Percentiles rank a stretch among this genome's conserved stretches.
phyloP scores from a whole-genome alignment of 2,113 vertebrate species.

The Phodopus roborovskii region DNA sequence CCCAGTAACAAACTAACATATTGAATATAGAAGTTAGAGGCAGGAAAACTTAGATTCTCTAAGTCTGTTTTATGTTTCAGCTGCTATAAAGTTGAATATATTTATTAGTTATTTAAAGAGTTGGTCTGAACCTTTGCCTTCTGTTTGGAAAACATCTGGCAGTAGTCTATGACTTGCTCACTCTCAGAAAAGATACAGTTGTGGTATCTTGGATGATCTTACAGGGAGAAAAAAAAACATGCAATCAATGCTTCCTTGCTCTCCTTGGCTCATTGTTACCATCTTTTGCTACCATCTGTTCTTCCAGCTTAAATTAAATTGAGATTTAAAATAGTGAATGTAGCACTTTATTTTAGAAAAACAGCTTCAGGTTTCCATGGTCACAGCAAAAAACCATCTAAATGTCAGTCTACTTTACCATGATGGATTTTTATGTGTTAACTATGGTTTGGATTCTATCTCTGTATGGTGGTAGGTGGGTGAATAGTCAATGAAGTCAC shows the following conservation, averaged over 20 bases:
- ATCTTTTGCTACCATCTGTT: not conserved
- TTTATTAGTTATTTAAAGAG: not conserved
- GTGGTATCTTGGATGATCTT: not conserved
- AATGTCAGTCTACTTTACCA: not conserved
- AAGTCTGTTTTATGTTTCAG: not conserved
- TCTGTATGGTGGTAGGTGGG: not conserved
- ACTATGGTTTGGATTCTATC: not conserved
- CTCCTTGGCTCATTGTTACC: not conserved
- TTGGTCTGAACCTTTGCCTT: not conserved
- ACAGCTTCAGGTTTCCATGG: not conserved
- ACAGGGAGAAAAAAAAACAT: not conserved
- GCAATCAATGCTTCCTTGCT: not conserved
- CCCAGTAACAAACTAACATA: not conserved
- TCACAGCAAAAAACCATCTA: not conserved
- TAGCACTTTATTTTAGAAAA: not conserved
- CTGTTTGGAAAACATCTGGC: not conserved
- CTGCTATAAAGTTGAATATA: not conserved
- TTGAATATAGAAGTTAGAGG: conserved; percentile 12
- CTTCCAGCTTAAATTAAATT: conserved; percentile 16
- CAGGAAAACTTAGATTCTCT: not conserved
- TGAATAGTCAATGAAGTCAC: not conserved
- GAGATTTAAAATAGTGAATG: not conserved
- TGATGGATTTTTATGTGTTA: not conserved
- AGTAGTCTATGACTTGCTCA: not conserved
- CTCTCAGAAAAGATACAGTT: not conserved